Conservation (phyloP, 2,888 invertebrate species). For the Apoderus coryli region DNA sequence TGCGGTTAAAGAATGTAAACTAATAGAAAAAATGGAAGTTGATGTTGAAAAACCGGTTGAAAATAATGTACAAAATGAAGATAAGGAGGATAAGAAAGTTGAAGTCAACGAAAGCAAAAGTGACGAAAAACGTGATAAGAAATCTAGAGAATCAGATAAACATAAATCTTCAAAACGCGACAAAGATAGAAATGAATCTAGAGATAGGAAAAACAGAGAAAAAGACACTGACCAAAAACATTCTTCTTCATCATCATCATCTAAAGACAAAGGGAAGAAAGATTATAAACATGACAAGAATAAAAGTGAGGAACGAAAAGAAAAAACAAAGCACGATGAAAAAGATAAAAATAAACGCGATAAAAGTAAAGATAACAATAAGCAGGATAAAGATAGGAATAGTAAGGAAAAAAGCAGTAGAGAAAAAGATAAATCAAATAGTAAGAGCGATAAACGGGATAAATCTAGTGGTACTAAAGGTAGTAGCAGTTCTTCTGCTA, state of each 20-base stretch:
- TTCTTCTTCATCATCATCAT: too few species aligned
- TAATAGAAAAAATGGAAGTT: conserved; percentile 9
- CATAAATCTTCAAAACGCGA: conserved; percentile 11
- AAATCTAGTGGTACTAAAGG: conserved; percentile 14
- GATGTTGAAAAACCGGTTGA: too few species aligned
- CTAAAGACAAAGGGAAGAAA: conserved; percentile 17
- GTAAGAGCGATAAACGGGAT: conserved; percentile 21
- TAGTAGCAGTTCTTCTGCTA: conserved; percentile 15
- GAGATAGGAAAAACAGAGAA: conserved; percentile 14
- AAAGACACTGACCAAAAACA: too few species aligned
- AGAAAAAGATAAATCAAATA: conserved; percentile 4
- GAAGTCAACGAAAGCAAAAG: conserved; percentile 9
- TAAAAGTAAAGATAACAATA: conserved; percentile 13
- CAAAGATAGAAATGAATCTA: conserved; percentile 14
- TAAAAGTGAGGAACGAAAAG: conserved; percentile 12
- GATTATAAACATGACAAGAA: conserved; percentile 16
- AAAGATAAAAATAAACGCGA: conserved; percentile 17
- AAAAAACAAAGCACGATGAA: conserved; percentile 17
- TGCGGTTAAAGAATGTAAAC: too few species aligned
- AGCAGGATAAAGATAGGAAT: conserved; percentile 13
- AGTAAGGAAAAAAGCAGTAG: conserved; percentile 26
- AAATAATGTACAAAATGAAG: conserved; percentile 9
- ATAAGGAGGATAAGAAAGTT: conserved; percentile 9
- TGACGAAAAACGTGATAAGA: conserved; percentile 12
- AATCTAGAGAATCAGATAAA: conserved; percentile 6